Base-by-base conservation (phyloP, 1,140 invertebrate genomes). In the Panulirus ornatus region DNA sequence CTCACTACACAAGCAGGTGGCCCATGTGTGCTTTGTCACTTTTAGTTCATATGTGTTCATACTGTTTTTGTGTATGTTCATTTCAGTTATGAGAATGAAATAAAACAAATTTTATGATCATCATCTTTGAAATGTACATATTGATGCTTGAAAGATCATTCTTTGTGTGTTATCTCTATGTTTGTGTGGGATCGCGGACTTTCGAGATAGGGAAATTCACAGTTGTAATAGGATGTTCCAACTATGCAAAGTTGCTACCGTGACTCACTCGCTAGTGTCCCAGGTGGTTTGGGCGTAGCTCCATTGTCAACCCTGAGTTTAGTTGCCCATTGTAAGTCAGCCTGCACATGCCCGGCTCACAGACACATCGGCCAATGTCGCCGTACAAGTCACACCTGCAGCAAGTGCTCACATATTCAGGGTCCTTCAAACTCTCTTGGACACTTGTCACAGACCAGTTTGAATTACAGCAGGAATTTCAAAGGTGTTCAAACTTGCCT, bases 381-480 rank as follows among this genome's bases (percentile, higher is more conserved):
- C 78, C 79, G 66, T 87, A 83, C 84, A 85, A 90, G 84, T 87
- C 84, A 87, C 76, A 91, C 84, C 70, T 86, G 75, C 84, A 91
- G 84, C 83, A 89, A 89, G 88, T 91, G 90, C 84, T 91, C 90
- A 81, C 66, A 38, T 86, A 91, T 87, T 87, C 84, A 86, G 91
- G 91, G 91, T 91, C 91, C 91, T 88, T 91, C 91, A 91, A 88
- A 84, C 91, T 91, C 34, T 54, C 63, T 81, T 88, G 84, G 73
- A 85, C 75, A 47, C 82, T 2, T 84, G 71, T 66, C 75, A 85
- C 27, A 84, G 71, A 38, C 82, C 88, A 88, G 54, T 19, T 22
- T 36, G 38, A 71, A 70, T 22, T 38, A 71, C 51, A 79, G 86
- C 19, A 47, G 22, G 11, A 66, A 22, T 63, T 84, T 34, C 63